These are phyloP conservation scores for Diloba caeruleocephala DNA, from an alignment of 2,888 invertebrate species.

Conservation along the genomic window DNA sequence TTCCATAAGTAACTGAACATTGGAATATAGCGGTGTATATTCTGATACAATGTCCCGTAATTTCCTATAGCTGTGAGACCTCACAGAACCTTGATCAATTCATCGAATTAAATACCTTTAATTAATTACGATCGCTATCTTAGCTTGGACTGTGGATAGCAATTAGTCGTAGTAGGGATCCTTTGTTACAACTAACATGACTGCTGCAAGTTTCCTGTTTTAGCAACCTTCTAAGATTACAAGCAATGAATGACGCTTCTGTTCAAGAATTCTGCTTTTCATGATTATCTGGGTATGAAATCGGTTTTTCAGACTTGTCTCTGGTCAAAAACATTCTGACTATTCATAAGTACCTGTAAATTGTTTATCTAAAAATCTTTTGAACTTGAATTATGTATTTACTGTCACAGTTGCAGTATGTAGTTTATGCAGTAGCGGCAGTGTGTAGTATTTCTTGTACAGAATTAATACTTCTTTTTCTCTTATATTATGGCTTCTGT, in stretches of 20 bases:
- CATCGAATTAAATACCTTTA: constrained; percentile 78
- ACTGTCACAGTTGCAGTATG: too few species aligned
- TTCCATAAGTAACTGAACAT: constrained; percentile 26
- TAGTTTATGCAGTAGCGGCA: too few species aligned
- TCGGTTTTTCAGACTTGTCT: constrained; percentile 25
- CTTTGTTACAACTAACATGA: constrained; percentile 65
- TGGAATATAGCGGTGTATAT: constrained; percentile 30
- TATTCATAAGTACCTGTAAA: too few species aligned
- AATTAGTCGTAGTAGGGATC: constrained; percentile 74
- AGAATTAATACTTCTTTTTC: too few species aligned
- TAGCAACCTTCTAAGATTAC: constrained; percentile 49
- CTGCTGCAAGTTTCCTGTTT: constrained; percentile 59
- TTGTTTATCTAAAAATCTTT: too few species aligned
- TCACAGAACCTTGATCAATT: constrained; percentile 76
- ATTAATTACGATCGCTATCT: constrained; percentile 84
- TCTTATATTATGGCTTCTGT: too few species aligned
- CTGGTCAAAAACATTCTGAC: too few species aligned
- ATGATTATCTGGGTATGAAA: constrained; percentile 21
- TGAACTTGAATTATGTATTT: too few species aligned
- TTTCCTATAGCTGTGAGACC: constrained; percentile 63
- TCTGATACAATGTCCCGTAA: constrained; percentile 40
- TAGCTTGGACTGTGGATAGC: constrained; percentile 63
- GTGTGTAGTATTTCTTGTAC: too few species aligned
- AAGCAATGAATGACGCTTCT: constrained; percentile 31
- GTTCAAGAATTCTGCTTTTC: constrained; percentile 36